Evolutionary conservation across 2,113 vertebrate genomes (phyloP).

Genomic region (Telmatochromis sp.): DNA sequence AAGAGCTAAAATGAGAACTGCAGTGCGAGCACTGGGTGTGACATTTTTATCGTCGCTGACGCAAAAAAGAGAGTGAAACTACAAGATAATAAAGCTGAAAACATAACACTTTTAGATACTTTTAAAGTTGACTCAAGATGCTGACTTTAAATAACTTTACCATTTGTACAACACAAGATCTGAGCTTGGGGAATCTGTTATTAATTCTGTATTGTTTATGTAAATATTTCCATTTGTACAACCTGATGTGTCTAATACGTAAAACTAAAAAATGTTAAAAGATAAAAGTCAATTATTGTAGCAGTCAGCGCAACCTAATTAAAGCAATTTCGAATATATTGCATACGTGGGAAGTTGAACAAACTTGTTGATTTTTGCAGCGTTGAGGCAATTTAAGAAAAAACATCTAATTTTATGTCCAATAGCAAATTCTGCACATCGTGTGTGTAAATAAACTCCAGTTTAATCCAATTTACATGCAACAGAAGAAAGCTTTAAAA

Average conservation of each 20-base stretch:
- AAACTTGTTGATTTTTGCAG: background rate
- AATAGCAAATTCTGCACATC: background rate
- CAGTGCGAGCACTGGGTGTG: conserved; percentile 28
- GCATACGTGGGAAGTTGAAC: background rate
- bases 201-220: background rate
- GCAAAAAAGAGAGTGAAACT: conserved; percentile 31
- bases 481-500: background rate
- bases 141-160: background rate
- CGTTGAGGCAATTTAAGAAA: rapidly evolving
- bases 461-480: background rate
- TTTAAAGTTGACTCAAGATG: background rate
- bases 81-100: background rate
- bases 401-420: rapidly evolving
- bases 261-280: background rate
- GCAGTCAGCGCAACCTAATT: background rate
- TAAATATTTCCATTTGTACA: background rate
- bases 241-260: rapidly evolving
- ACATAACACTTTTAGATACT: background rate
- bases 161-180: background rate
- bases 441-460: background rate
- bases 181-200: rapidly evolving
- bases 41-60: conserved; percentile 48
- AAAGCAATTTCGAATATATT: rapidly evolving
- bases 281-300: background rate
- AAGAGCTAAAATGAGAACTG: conserved; percentile 26